Base-by-base conservation (phyloP, 2,113 vertebrate species). In the Labeo catla region DNA sequence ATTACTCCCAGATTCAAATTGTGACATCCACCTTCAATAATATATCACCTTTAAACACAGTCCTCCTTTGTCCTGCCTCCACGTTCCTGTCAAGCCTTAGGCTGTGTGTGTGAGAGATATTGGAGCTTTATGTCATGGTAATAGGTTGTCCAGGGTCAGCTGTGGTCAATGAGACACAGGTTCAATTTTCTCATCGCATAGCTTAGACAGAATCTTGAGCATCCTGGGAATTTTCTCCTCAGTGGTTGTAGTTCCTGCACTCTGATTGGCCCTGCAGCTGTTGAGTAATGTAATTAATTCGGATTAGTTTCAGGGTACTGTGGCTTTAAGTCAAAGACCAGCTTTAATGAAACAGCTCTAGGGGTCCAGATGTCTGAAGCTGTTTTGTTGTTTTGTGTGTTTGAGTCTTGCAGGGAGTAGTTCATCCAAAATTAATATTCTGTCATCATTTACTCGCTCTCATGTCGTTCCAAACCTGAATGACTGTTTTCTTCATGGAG, bases 1-100 rank as follows among this genome's bases (percentile, higher is more conserved):
- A 88, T 68, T 73, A 73, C 16, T 86, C 28, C 80, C 80, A 88
- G 79, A 86, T 88, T 70, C 65, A 45, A 50, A 43, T 76, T 50
- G 47, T 76, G 66, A 57, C 73, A 78, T 78, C 39, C 39, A 83
- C 43, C 66, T 82, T 85, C 70, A 66, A 66, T 49, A 66, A 81
- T 81, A 28, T 65, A 47, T 81, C 61, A 66, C 61, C 79, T 72
- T 83, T 28, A 70, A 83, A 72, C 65, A 70, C 47, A 72, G 81
- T 8, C 19, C 47, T 77, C 70, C 66, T 83, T 76, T 59, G 23
- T 70, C 45, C 45, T 4, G 34, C n/a, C 78, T 52, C n/a, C 63
- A 59, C 11, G 45, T 50, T 43, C 11, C 9, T 54, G 39, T 13
- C 49, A 57, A 39, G 34, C 66, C 28, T 65, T 2, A 66, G 65